phyloP scores from a whole-genome alignment of 1,140 invertebrate genomes.

The Asobara japonica region DNA sequence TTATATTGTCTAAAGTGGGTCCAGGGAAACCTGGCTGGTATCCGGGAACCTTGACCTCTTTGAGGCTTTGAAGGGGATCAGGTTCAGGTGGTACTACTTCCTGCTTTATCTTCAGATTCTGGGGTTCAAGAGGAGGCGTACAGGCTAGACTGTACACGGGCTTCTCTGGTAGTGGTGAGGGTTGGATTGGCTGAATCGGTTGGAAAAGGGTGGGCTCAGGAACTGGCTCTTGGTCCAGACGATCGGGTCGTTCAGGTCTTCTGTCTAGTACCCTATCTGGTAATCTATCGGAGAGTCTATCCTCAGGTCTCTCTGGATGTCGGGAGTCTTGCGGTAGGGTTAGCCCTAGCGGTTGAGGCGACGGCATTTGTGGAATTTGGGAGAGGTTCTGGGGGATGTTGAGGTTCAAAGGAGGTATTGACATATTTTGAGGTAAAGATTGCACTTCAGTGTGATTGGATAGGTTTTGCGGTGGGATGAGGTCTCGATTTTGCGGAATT shows the following conservation, averaged over 20 bases:
- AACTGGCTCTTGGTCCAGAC: conserved; percentile 36
- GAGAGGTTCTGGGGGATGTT: conserved; percentile 59
- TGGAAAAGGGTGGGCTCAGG: conserved; percentile 65
- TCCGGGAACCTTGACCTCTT: conserved; percentile 84
- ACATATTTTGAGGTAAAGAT: conserved; percentile 45
- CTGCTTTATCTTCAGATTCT: conserved; percentile 84
- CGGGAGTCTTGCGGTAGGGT: conserved; percentile 50
- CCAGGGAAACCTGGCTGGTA: conserved; percentile 70
- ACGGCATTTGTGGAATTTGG: conserved; percentile 54
- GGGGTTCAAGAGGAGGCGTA: conserved; percentile 72
- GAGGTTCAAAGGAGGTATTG: conserved; percentile 55
- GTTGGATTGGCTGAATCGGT: conserved; percentile 66
- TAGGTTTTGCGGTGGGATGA: conserved; percentile 48
- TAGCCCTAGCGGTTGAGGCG: conserved; percentile 58
- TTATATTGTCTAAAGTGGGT: conserved; percentile 76
- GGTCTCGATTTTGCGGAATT: conserved; percentile 41
- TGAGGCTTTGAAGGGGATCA: conserved; percentile 80
- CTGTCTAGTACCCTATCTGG: conserved; percentile 53
- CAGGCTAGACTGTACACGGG: conserved; percentile 62
- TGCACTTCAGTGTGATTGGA: conserved; percentile 48
- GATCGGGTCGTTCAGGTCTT: too few species aligned
- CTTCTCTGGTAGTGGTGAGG: conserved; percentile 46
- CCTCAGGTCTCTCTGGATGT: conserved; percentile 43
- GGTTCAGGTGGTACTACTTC: conserved; percentile 72
- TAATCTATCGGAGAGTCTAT: conserved; percentile 31